Evolutionary conservation across 2,113 vertebrate species (phyloP), one percentile per base, ranked within the genome.

Genomic region (Myrmecophaga tridactyla): DNA sequence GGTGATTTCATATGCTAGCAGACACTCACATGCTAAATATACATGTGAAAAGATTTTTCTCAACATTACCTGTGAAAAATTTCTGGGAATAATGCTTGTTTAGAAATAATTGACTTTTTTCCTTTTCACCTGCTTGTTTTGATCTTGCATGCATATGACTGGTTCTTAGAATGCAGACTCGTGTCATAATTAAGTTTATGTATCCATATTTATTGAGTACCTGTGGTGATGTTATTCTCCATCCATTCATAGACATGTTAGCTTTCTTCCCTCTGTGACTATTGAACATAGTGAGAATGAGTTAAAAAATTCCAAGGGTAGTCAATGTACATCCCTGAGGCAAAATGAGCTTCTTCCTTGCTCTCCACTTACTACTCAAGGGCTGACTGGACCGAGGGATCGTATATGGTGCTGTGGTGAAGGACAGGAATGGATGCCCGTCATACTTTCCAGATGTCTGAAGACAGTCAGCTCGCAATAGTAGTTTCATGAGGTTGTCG

Each of bases 271-370:
- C 18, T 86, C 60, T 78, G 34, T 83, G 36, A 84, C 29, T 29
- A 34, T 36, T 89, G 56, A 72, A 48, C 7, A 15, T 81, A 13
- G 15, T 58, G 34, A 84, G 21, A 77, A 65, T 70, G 34, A 72
- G 81, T 41, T 91, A 70, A 46, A 27, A 27, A 70, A 41, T 80
- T 81, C 89, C 7, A 70, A 60, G n/a, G 48, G 11, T 43, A 29
- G 60, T 39, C 23, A 34, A 7, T 0, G 0, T 46, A 7, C n/a
- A 36, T 9, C 12, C 56, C 4, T 62, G 29, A 31, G 31, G 25
- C 27, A 51, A 86, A 96, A 46, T 88, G 53, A 84, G 27, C 6
- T 41, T 7, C 25, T 63, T 51, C 0, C 6, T 23, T 63, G 23
- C 34, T 80, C 11, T 58, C 20, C 9, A n/a, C 31, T 18, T 9